Percentiles rank a stretch among this genome's conserved stretches.
phyloP scores from a whole-genome alignment of 2,888 invertebrate genomes.

The Tholera decimalis region DNA sequence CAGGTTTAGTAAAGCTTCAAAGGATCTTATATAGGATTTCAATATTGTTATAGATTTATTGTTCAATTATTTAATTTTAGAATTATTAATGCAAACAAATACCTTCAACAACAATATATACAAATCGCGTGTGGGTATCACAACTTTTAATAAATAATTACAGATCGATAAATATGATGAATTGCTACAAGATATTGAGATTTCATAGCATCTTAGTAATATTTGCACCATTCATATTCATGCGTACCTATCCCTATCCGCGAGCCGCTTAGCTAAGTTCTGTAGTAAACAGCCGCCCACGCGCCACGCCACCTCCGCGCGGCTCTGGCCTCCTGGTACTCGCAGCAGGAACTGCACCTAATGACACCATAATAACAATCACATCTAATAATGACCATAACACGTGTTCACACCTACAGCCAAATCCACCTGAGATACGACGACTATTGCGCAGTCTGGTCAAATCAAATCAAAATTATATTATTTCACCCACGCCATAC shows the following conservation, averaged over 20 bases:
- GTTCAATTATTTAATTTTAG: slow-evolving; percentile 1
- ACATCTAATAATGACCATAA: slow-evolving; percentile 50
- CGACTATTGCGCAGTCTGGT: slow-evolving; percentile 33
- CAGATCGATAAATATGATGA: slow-evolving; percentile 37
- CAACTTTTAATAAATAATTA: slow-evolving; percentile 30
- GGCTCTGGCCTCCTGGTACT: slow-evolving; percentile 50
- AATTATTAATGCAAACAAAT: slow-evolving; percentile 25
- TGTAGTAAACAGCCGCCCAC: slow-evolving; percentile 63
- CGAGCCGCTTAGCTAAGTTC: slow-evolving; percentile 31
- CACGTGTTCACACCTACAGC: slow-evolving; percentile 53
- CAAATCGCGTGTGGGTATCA: slow-evolving; percentile 38
- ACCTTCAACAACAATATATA: background rate
- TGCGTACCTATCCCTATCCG: slow-evolving; percentile 13
- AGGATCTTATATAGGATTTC: background rate
- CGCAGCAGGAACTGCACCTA: slow-evolving; percentile 46
- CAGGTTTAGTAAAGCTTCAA: background rate
- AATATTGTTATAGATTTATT: background rate
- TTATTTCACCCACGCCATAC: no score
- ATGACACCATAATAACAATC: slow-evolving; percentile 48
- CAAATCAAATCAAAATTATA: no score
- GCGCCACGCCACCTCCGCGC: slow-evolving; percentile 64
- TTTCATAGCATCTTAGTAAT: slow-evolving; percentile 31
- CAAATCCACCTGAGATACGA: slow-evolving; percentile 23
- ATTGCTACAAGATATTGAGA: slow-evolving; percentile 33
- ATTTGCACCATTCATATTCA: slow-evolving; percentile 61